Base-by-base conservation (phyloP, 2,888 invertebrate species). In the Euzetes globulus region DNA sequence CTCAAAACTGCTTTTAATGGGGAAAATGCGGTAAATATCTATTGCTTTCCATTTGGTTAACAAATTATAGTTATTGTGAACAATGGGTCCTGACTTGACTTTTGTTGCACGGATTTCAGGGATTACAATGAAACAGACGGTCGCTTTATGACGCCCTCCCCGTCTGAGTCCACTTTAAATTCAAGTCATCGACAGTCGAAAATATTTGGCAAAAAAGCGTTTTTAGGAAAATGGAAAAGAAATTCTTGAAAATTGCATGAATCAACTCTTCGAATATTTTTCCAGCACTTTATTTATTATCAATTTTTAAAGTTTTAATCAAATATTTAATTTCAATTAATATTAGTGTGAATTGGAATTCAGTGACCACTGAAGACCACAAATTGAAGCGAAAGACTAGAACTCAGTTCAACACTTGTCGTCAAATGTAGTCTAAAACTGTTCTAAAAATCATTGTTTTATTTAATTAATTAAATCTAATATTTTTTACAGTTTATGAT, bases 161-260 rank as follows among this genome's bases (percentile, higher is more conserved):
- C 41, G 3, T 41, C 37, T n/a, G 68, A 68, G 45, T 11, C 41
- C n/a, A 68, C 68, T 37, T n/a, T 68, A 33, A 68, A 37, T 4
- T 68, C 68, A 41, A 45, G n/a, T 68, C 68, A 68, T 68, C 68
- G 68, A 17, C 17, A 68, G 17, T 68, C 68, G 5, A 37, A 37
- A 19, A 68, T 68, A 13, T 68, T 68, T 68, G 68, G 68, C 68
- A 68, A 68, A 68, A 68, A 37, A 37, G 22, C 41, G 41, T 68
- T 68, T 68, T 68, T 68, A 68, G 68, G 68, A 29, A 68, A 68
- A 68, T 68, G 68, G 68, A 68, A 68, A 17, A 17, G 17, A 68
- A 68, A 68, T 41, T 37, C 68, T 17, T 68, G 45, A 68, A 15
- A 33, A 6, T 41, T 68, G 41, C 68, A 37, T 68, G 68, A 68